A percentile compares a stretch with the other conserved stretches of the same genome.
Conservation (phyloP, 2,113 vertebrate genomes). For the Erythrolamprus reginae region DNA sequence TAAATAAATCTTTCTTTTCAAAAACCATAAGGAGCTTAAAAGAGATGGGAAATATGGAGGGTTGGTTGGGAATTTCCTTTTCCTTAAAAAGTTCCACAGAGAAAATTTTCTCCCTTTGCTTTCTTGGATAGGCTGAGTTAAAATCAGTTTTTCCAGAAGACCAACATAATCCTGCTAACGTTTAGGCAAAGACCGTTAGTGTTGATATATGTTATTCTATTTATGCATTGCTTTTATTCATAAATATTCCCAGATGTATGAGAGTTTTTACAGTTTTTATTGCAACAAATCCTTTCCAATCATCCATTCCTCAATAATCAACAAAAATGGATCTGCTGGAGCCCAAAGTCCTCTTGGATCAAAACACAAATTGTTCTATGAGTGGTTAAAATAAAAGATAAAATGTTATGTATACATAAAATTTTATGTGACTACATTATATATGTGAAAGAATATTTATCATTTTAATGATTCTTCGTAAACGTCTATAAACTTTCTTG, state of each 20-base stretch:
- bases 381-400: background rate
- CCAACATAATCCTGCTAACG: background rate
- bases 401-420: background rate
- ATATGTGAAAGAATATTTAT: background rate
- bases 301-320: background rate
- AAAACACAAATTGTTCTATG: background rate
- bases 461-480: background rate
- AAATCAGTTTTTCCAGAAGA: background rate
- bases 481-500: background rate
- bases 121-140: background rate
- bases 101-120: background rate
- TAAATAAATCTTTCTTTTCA: background rate
- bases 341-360: background rate
- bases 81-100: background rate
- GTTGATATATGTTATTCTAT: background rate
- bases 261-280: background rate
- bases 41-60: background rate
- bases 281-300: background rate
- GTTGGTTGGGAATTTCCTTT: background rate
- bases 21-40: background rate
- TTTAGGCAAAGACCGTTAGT: background rate
- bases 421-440: background rate
- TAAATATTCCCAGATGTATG: background rate
- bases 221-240: background rate
- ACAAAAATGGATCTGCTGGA: background rate